Evolutionary conservation across 1,140 invertebrate species (phyloP), one percentile per base, ranked within the genome.

Genomic region (Sipha flava): DNA sequence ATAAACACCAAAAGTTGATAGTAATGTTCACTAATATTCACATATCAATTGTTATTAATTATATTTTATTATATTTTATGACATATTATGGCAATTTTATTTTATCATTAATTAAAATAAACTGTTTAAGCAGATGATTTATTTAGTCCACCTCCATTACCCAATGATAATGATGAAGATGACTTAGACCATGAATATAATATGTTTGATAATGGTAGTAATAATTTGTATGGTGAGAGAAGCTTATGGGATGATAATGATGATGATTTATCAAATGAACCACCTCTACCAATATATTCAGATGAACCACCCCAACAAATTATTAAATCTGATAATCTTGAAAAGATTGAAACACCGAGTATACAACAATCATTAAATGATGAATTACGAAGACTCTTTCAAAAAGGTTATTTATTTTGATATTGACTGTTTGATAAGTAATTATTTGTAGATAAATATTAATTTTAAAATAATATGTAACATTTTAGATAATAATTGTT

Each of bases 311-410:
- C 73, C 12, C 21, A 43, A 7, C 47, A 34, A 77, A 3, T 43
- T 43, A 16, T 26, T 16, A 34, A 77, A 26, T 31, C 34, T 34
- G 3, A 23, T 75, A 37, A 5, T 23, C 29, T 43, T 40, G 73
- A 59, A 77, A 77, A 77, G 10, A 1, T 26, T 26, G 34, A 23
- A 40, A 16, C 12, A 43, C 52, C 52, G 37, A 54, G 16, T 59
- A 37, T 77, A 40, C 73, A 77, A 40, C 73, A 77, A 43, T 59
- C 73, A 59, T 57, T 77, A 5, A 77, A 77, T 59, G 52, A 59
- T n/a, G 73, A 77, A 43, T 26, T 77, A 16, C 52, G 52, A 7
- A 77, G 59, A 77, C 21, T 34, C 12, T 77, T 77, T 23, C 31
- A 77, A 18, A 77, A 77, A 40, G 73, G 73, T 77, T 23, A 77